Conservation (phyloP, 2,888 invertebrate species). For the Hirtodrosophila duncani region DNA sequence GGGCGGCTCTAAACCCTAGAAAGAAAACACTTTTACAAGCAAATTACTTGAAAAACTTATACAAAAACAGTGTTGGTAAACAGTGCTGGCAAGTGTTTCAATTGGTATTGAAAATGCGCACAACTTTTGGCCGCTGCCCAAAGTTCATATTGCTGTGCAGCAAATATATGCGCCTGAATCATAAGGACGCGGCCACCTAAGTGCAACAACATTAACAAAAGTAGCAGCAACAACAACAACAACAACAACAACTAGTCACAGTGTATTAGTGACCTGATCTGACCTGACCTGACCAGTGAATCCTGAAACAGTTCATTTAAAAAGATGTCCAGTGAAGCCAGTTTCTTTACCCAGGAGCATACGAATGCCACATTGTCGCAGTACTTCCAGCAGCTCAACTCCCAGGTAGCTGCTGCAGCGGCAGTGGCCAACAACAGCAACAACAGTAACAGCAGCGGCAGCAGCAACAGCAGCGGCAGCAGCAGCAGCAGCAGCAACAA, state of each 20-base stretch:
- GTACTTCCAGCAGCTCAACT: conserved; percentile 75
- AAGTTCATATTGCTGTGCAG: conserved; percentile 41
- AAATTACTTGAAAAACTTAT: background rate
- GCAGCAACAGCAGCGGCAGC: conserved; percentile 33
- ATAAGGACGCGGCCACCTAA: conserved; percentile 59
- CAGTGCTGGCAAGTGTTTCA: conserved; percentile 7
- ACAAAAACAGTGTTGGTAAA: conserved; percentile 13
- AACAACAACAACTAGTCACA: background rate
- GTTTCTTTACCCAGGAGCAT: conserved; percentile 75
- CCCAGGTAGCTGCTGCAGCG: conserved; percentile 63
- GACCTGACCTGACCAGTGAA: conserved; percentile 30
- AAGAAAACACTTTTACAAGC: background rate
- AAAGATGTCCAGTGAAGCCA: conserved; percentile 39
- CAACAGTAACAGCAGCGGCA: conserved; percentile 29
- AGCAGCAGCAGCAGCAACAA: conserved; percentile 42
- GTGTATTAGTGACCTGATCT: background rate
- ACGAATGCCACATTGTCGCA: conserved; percentile 70
- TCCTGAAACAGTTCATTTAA: conserved; percentile 13
- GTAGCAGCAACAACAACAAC: background rate
- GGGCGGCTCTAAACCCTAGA: background rate
- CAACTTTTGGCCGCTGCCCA: conserved; percentile 35
- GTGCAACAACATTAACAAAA: background rate
- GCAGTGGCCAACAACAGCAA: conserved; percentile 37
- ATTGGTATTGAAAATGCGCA: conserved; percentile 50
- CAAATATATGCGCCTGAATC: conserved; percentile 49